These are phyloP conservation scores for Trilocha varians DNA, from an alignment of 2,888 invertebrate species.

Conservation along the genomic window DNA sequence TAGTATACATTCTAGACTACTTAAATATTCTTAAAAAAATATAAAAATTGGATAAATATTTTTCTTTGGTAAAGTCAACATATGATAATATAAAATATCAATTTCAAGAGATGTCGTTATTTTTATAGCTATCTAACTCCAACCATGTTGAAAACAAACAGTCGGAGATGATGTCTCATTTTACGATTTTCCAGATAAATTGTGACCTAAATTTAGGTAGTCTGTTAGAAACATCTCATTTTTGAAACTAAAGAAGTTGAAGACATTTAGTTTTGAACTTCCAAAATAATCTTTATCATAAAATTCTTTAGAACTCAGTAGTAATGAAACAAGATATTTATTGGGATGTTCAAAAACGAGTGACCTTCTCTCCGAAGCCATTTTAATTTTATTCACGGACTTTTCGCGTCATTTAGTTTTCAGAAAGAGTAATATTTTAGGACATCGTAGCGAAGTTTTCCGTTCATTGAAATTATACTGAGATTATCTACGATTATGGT, in stretches of 20 bases:
- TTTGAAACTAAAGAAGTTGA: not conserved
- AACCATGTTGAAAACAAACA: too few species aligned
- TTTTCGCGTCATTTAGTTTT: not conserved
- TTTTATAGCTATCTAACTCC: too few species aligned
- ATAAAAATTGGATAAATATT: too few species aligned
- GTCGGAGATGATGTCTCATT: too few species aligned
- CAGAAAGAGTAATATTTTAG: not conserved
- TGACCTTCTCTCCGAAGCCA: not conserved
- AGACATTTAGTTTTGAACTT: not conserved
- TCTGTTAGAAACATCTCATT: not conserved
- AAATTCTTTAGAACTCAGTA: not conserved
- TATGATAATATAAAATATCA: too few species aligned
- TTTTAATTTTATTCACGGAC: not conserved
- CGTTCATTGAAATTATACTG: not conserved
- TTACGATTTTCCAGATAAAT: too few species aligned
- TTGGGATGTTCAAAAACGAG: not conserved
- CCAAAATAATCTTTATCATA: not conserved
- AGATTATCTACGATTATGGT: constrained; percentile 1
- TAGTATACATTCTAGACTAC: too few species aligned
- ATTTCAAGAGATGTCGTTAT: too few species aligned
- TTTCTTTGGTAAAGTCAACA: too few species aligned
- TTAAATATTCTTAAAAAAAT: too few species aligned
- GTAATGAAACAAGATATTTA: constrained; percentile 2
- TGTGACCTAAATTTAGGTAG: too few species aligned
- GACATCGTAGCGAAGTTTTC: not conserved